Conservation (phyloP, 2,113 vertebrate species). For the Electrona antarctica region DNA sequence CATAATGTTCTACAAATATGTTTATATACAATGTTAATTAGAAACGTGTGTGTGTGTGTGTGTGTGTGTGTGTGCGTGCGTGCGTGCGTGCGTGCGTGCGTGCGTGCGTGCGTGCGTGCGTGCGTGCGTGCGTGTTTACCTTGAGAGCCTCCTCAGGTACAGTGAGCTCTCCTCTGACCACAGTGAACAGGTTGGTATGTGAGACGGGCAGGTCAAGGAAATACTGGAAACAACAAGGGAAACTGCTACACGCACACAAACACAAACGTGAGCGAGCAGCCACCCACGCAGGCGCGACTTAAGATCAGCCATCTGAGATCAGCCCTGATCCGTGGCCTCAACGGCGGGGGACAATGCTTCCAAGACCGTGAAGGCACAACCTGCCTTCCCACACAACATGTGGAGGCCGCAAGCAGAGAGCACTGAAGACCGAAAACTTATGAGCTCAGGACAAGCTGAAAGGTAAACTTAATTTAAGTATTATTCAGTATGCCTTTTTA, state of each 20-base stretch:
- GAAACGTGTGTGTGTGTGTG: conserved; percentile 1
- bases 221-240: conserved; percentile 3
- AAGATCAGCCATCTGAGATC: background rate
- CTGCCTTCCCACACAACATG: too few species aligned
- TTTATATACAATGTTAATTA: too few species aligned
- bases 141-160: conserved; percentile 98
- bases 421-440: too few species aligned
- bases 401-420: too few species aligned
- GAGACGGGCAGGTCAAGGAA: conserved; percentile 79
- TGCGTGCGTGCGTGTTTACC: conserved; percentile 73
- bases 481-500: too few species aligned
- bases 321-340: too few species aligned
- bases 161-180: conserved; percentile 92
- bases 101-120: conserved; percentile 6
- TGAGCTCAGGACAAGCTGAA: too few species aligned
- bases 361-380: too few species aligned
- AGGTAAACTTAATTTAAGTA: too few species aligned
- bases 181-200: conserved; percentile 99
- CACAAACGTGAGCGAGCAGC: background rate
- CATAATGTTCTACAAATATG: too few species aligned
- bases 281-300: too few species aligned
- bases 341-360: too few species aligned
- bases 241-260: background rate
- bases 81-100: background rate
- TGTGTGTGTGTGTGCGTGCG: conserved; percentile 1